Evolutionary conservation across 2,797 vertebrate genomes (phyloP).

Genomic region (Lerista edwardsae): DNA sequence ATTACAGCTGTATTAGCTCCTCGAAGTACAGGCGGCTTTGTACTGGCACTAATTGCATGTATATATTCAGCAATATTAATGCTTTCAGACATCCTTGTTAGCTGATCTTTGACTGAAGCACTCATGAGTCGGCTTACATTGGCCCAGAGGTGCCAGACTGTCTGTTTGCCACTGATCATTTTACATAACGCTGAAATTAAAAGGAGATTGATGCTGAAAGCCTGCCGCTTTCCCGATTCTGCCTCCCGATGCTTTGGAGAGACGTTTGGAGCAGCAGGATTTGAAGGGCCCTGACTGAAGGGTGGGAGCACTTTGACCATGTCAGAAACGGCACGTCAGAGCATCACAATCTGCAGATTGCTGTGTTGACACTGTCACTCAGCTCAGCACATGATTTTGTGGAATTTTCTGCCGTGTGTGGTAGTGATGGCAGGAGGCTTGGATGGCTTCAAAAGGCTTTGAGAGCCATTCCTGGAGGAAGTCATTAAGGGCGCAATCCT

Average conservation of each 20-base stretch:
- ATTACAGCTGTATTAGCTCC: conserved; percentile 9
- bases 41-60: conserved; percentile 23
- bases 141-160: background rate
- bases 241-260: accelerated
- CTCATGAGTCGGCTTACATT: background rate
- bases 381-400: too few species aligned
- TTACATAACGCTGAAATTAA: conserved; percentile 1
- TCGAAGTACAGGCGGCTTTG: background rate
- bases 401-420: too few species aligned
- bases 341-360: background rate
- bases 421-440: too few species aligned
- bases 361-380: background rate
- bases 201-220: background rate
- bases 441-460: too few species aligned
- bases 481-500: too few species aligned
- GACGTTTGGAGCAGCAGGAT: background rate
- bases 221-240: background rate
- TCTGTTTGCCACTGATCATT: background rate
- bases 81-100: conserved; percentile 24
- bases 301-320: background rate
- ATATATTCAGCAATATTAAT: conserved; percentile 19
- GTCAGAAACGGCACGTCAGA: background rate
- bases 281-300: background rate
- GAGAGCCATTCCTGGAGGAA: too few species aligned
- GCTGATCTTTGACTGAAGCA: conserved; percentile 30